Base-by-base conservation (phyloP, 2,113 vertebrate species). In the Vimba vimba region DNA sequence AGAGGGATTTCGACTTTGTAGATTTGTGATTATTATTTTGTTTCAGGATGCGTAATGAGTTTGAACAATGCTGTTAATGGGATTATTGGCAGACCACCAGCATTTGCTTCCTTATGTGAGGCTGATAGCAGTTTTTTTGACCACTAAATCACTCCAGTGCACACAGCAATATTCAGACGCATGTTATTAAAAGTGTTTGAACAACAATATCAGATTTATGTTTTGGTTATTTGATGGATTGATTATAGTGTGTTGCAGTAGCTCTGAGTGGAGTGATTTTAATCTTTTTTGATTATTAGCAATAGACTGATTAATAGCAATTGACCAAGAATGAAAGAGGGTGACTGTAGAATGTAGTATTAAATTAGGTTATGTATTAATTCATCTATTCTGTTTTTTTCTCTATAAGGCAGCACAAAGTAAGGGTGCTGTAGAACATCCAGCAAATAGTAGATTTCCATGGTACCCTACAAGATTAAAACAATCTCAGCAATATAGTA, bases 31-130 rank as follows among this genome's bases (percentile, higher is more conserved):
- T 94, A 94, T 95, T 93, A 92, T 94, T 94, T 92, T 94, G 93
- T 94, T 93, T 93, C 92, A 91, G 91, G 92, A 93, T 92, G 91
- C 92, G 93, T 95, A 94, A 94, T 93, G 93, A 95, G 91, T 94
- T 92, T 92, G 91, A 95, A 95, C 93, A 94, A 95, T 93, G 94
- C 91, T 90, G 92, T 94, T 95, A 95, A 95, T 95, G 94, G 93
- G 84, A 91, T 94, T 94, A 94, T 94, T 95, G 95, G 94, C 94
- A 81, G 84, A 81, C 91, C 86, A 94, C 94, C 95, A 95, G 93
- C 91, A 68, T 68, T 80, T 75, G 39, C 45, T 86, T 91, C 90
- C 91, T 91, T 93, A 91, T 92, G 93, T 91, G 89, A 93, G 93
- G 93, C 89, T 93, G 91, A 94, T 94, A 88, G 93, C 91, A 94